Percentiles rank a stretch among this genome's conserved stretches.
Conservation (phyloP, 2,888 invertebrate species). For the Drosophila vallismaia region DNA sequence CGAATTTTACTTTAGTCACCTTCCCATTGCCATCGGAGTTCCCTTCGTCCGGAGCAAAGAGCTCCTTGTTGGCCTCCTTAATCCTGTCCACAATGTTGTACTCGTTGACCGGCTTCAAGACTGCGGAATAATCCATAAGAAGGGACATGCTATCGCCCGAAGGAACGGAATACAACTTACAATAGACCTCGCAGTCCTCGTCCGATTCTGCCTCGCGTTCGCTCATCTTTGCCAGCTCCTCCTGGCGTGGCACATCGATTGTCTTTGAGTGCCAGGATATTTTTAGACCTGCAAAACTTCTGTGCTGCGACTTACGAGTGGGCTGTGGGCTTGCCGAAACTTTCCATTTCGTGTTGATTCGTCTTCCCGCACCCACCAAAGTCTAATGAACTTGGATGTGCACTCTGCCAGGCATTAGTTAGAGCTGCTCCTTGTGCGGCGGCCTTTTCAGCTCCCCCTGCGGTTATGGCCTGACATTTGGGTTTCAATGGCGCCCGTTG, state of each 20-base stretch:
- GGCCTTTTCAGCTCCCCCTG: conserved; percentile 33
- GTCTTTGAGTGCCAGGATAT: conserved; percentile 28
- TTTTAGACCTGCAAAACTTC: conserved; percentile 34
- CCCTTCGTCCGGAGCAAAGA: conserved; percentile 80
- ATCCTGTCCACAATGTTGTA: conserved; percentile 86
- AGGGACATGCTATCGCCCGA: conserved; percentile 49
- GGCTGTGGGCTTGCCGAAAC: conserved; percentile 42
- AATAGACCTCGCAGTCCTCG: conserved; percentile 83
- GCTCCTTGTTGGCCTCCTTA: conserved; percentile 85
- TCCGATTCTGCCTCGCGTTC: conserved; percentile 83
- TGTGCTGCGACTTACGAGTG: conserved; percentile 50
- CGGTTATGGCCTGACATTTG: conserved; percentile 51
- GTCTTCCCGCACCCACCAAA: conserved; percentile 51
- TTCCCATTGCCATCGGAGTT: conserved; percentile 35
- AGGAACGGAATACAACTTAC: conserved; percentile 71
- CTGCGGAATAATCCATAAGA: conserved; percentile 69
- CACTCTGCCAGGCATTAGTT: conserved; percentile 42
- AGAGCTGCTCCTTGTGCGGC: conserved; percentile 34
- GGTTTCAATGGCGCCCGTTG: conserved; percentile 59
- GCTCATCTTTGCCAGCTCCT: conserved; percentile 68
- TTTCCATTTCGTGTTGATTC: conserved; percentile 69
- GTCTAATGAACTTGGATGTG: conserved; percentile 70
- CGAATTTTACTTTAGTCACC: conserved; percentile 84
- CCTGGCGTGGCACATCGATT: conserved; percentile 44
- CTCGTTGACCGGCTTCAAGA: conserved; percentile 84